phyloP scores from a whole-genome alignment of 2,113 vertebrate species.

The Archilochus colubris region DNA sequence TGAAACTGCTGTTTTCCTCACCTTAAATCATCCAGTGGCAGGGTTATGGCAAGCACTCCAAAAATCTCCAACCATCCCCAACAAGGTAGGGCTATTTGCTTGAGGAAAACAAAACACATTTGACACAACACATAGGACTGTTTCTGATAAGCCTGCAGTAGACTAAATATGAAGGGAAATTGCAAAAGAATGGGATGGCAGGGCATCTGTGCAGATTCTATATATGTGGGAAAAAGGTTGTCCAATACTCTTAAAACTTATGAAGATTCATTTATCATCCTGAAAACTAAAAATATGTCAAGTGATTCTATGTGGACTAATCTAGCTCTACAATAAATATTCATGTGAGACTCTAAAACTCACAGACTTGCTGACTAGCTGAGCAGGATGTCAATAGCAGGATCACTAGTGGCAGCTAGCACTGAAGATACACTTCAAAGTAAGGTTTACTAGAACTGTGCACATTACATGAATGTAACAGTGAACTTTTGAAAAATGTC shows the following conservation, averaged over 20 bases:
- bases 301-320: background rate
- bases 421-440: background rate
- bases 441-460: background rate
- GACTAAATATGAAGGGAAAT: background rate
- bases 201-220: background rate
- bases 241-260: background rate
- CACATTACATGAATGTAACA: background rate
- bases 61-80: background rate
- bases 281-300: background rate
- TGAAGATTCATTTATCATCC: fast-evolving
- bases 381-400: background rate
- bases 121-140: background rate
- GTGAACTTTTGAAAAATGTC: background rate
- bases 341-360: background rate
- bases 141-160: background rate
- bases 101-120: background rate
- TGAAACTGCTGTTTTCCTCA: background rate
- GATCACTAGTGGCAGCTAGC: background rate
- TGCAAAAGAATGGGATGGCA: background rate
- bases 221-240: fast-evolving
- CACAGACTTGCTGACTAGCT: background rate
- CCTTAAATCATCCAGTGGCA: background rate
- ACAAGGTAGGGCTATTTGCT: background rate
- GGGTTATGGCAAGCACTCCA: background rate
- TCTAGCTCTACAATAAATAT: background rate